Conservation (phyloP, 2,113 vertebrate species). For the Microtus montanus region DNA sequence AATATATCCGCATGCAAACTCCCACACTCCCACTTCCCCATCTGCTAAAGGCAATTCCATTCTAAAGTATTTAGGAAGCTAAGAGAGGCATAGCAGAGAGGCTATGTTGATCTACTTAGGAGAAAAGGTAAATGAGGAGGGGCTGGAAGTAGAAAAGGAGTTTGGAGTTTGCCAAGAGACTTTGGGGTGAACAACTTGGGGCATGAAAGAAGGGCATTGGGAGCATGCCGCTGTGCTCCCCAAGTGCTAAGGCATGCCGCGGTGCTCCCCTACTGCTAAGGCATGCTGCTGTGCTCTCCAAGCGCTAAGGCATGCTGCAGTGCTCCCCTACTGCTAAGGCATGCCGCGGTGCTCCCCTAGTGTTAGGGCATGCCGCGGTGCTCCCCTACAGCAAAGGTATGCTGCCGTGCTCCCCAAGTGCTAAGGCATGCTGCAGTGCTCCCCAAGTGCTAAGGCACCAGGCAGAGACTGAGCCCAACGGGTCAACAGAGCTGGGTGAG, state of each 20-base stretch:
- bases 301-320: accelerated
- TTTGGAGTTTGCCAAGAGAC: background rate
- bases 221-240: too few relatives aligned
- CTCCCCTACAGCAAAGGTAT: too few relatives aligned
- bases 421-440: too few relatives aligned
- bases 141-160: background rate
- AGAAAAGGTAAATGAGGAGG: background rate
- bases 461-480: background rate
- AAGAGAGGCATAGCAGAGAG: background rate
- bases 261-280: accelerated
- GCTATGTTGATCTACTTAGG: background rate
- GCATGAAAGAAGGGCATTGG: background rate
- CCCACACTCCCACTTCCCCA: background rate
- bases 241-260: background rate
- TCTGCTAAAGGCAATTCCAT: background rate
- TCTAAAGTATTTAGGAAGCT: conserved; percentile 11
- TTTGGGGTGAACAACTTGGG: background rate
- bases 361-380: too few relatives aligned
- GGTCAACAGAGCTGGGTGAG: background rate
- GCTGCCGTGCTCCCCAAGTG: too few relatives aligned
- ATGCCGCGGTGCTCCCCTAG: accelerated
- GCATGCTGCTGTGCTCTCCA: background rate
- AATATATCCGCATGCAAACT: background rate
- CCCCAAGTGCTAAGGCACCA: too few relatives aligned
- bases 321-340: too few relatives aligned